Evolutionary conservation across 2,888 invertebrate genomes (phyloP).

Genomic region (Luperina nickerlii): DNA sequence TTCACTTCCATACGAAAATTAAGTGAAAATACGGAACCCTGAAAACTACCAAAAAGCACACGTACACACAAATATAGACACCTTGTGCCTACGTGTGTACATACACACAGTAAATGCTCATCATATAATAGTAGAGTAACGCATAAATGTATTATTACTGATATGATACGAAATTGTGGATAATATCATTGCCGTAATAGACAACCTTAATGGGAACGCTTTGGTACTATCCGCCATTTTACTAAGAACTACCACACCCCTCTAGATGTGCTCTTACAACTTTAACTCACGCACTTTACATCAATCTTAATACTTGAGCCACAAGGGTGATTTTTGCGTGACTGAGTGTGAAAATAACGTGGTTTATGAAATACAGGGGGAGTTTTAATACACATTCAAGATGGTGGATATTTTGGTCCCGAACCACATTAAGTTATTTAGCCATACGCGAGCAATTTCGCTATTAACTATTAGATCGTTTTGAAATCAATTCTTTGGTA

Average conservation of each 20-base stretch:
- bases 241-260: conserved; percentile 68
- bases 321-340: conserved; percentile 35
- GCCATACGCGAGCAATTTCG: conserved; percentile 81
- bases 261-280: conserved; percentile 62
- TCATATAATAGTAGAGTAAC: conserved; percentile 68
- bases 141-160: conserved; percentile 79
- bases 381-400: conserved; percentile 69
- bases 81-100: conserved; percentile 9
- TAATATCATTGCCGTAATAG: conserved; percentile 86
- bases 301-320: not conserved
- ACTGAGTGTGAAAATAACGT: conserved; percentile 18
- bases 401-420: conserved; percentile 68
- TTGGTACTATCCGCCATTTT: conserved; percentile 75
- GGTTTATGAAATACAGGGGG: conserved; percentile 63
- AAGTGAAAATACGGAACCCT: conserved; percentile 43
- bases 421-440: conserved; percentile 84
- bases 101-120: conserved; percentile 65
- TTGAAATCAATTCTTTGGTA: conserved; percentile 81
- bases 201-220: conserved; percentile 80
- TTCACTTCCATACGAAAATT: not conserved
- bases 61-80: conserved; percentile 12
- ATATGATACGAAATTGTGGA: conserved; percentile 81
- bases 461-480: conserved; percentile 83
- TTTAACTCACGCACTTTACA: conserved; percentile 18
- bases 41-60: conserved; percentile 8